A percentile compares a stretch with the other conserved stretches of the same genome.
Evolutionary conservation across 2,797 vertebrate genomes (phyloP).

Genomic region (Megaceryle alcyon): DNA sequence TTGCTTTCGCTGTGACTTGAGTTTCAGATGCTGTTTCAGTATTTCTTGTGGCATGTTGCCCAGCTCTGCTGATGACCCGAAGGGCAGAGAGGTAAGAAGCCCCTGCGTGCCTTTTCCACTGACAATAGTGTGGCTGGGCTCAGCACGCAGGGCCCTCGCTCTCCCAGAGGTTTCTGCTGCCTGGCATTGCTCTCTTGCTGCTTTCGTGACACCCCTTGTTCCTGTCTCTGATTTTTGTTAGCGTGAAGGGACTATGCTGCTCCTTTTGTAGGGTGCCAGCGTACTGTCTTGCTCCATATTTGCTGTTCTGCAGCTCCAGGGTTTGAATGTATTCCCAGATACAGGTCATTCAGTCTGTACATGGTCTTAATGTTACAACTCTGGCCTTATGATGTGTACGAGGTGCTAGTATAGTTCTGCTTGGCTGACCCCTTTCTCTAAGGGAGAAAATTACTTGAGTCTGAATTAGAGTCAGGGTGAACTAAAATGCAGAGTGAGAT

Average conservation of each 20-base stretch:
- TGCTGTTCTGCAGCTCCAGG: background rate
- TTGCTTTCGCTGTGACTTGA: background rate
- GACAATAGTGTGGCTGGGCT: fast-evolving
- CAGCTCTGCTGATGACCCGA: background rate
- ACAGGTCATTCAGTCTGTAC: background rate
- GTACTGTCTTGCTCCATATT: background rate
- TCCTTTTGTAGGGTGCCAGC: background rate
- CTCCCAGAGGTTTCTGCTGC: background rate
- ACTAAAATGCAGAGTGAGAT: background rate
- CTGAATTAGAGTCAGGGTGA: background rate
- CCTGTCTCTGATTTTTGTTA: background rate
- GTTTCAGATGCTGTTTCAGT: background rate
- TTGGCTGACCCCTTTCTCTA: background rate
- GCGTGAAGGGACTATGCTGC: background rate
- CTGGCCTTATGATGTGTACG: background rate
- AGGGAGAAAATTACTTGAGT: background rate
- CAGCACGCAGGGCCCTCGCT: fast-evolving
- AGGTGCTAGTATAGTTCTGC: background rate
- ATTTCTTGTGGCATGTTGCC: background rate
- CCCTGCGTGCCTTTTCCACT: background rate
- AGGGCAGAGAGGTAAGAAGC: background rate
- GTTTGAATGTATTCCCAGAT: background rate
- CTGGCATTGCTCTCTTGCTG: background rate
- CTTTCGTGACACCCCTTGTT: background rate
- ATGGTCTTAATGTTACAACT: background rate